Evolutionary conservation across 1,140 invertebrate species (phyloP), one percentile per base, ranked within the genome.

Genomic region (Ips typographus): DNA sequence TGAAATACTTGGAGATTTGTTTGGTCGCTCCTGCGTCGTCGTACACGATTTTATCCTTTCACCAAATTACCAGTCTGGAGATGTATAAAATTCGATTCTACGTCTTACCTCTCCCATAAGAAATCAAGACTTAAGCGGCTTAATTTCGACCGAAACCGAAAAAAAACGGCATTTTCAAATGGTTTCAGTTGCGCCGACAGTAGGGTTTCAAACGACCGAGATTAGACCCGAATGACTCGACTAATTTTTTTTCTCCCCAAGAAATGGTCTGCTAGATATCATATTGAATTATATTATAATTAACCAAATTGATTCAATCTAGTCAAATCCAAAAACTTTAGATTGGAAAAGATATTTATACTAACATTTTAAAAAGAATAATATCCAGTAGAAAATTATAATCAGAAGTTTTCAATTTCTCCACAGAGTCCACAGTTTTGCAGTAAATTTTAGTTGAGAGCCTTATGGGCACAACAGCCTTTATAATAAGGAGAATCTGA

Each of bases 11-110:
- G 3, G 55, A 49, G 64, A 43, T 58, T 59, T 59, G 38, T 59
- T 57, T 22, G 64, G 52, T 7, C 57, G 59, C 62, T 41, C 62
- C 52, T 49, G 42, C 39, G 60, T 43, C 60, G 47, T 51, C 36
- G 40, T 58, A 7, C 7, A 63, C 49, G 22, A 56, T 62, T 68
- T 61, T 61, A 61, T 68, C 66, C 66, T 68, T 68, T 67, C 65
- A 67, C 55, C 65, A 59, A 59, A 67, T 67, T 67, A 67, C 36
- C 49, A 67, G 37, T 22, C 5, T 36, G 5, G 37, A 55, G 37
- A 36, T 55, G 53, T 59, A 67, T 59, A 67, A 65, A 65, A 65
- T 65, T 65, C 53, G 47, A 37, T 40, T 65, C 53, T 56, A 3
- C 4, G n/a, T 5, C 44, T n/a, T 4, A 47, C 44, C 44, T 47